These are phyloP conservation scores for Cremastinae sp. DNA, from an alignment of 2,888 invertebrate species.

Conservation along the genomic window DNA sequence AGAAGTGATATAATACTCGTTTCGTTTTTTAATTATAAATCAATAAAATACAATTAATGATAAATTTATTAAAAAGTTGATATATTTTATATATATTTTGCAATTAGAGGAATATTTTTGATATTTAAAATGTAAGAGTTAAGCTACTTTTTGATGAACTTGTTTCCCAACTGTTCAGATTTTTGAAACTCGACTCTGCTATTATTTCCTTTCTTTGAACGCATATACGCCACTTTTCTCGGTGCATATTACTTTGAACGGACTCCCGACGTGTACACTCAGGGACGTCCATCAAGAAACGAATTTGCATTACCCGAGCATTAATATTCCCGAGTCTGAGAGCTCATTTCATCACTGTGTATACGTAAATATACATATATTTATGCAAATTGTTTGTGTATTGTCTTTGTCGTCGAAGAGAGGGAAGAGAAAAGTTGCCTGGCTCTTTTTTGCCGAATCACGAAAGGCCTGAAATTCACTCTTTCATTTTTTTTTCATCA, in stretches of 20 bases:
- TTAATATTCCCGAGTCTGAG: constrained; percentile 18
- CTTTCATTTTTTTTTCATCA: background rate
- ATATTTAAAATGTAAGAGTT: background rate
- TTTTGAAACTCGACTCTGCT: too few species aligned
- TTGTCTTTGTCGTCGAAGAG: constrained; percentile 6
- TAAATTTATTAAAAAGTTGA: too few species aligned
- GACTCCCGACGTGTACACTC: constrained; percentile 14
- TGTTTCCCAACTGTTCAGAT: too few species aligned
- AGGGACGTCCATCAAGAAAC: constrained; percentile 18
- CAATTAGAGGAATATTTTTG: too few species aligned
- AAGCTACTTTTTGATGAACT: background rate
- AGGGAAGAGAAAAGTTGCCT: background rate
- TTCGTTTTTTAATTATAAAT: too few species aligned
- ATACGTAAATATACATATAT: constrained; percentile 23
- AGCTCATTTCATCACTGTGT: constrained; percentile 13
- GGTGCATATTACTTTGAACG: background rate
- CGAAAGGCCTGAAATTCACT: background rate
- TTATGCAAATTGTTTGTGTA: constrained; percentile 26
- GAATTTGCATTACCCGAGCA: constrained; percentile 34
- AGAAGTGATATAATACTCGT: too few species aligned
- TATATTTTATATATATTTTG: too few species aligned
- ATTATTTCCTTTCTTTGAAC: background rate
- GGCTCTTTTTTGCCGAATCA: constrained; percentile 8
- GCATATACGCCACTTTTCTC: background rate
- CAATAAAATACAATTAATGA: too few species aligned